Conservation (phyloP, 2,113 vertebrate genomes). For the Microcebus lehilahytsara region DNA sequence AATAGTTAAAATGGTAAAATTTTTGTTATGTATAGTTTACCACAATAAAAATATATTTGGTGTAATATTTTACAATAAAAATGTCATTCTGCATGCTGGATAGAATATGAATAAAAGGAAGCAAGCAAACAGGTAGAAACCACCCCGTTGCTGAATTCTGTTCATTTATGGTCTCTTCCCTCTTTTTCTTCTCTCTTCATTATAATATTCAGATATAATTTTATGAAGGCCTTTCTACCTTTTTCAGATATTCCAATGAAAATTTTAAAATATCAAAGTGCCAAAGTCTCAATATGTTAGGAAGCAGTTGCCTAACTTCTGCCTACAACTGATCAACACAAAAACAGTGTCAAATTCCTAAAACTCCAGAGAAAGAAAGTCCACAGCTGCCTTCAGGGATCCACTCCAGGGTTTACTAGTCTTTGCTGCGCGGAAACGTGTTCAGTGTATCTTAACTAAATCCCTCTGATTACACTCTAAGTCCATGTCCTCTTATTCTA, state of each 20-base stretch:
- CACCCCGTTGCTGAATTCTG: neutral
- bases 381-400: conserved; percentile 56
- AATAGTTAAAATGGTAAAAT: neutral
- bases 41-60: neutral
- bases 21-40: neutral
- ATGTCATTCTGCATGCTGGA: neutral
- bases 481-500: conserved; percentile 40
- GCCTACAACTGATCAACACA: conserved; percentile 36
- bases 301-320: conserved; percentile 49
- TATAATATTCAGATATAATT: conserved; percentile 20
- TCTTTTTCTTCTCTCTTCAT: neutral
- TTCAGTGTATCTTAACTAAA: conserved; percentile 57
- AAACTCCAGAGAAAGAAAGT: conserved; percentile 23
- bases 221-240: conserved; percentile 28
- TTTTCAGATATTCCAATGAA: conserved; percentile 26
- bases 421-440: conserved; percentile 37
- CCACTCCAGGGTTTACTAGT: conserved; percentile 9
- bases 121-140: neutral
- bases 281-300: conserved; percentile 35
- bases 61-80: neutral
- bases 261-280: conserved; percentile 7
- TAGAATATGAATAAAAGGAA: conserved; percentile 9
- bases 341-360: conserved; percentile 52
- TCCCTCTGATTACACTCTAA: conserved; percentile 66
- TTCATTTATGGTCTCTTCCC: neutral